Evolutionary conservation across 2,888 invertebrate species (phyloP).

Genomic region (Ornithoptera priamus): DNA sequence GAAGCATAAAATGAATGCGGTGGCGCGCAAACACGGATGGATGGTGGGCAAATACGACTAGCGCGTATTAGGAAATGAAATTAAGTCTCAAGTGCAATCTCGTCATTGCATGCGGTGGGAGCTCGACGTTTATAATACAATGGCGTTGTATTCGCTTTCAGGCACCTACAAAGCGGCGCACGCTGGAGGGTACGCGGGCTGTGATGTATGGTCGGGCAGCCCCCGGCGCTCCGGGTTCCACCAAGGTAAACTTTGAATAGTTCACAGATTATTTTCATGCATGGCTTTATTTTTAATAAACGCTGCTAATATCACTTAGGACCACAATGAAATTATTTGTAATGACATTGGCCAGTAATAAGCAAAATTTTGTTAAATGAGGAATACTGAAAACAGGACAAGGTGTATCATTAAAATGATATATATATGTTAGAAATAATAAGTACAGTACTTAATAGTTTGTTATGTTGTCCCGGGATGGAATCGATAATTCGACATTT

Average conservation of each 20-base stretch:
- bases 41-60: conserved; percentile 66
- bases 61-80: conserved; percentile 75
- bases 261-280: conserved; percentile 38
- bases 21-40: conserved; percentile 68
- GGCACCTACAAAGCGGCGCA: conserved; percentile 33
- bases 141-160: conserved; percentile 31
- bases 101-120: conserved; percentile 52
- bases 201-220: conserved; percentile 41
- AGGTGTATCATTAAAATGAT: too few species aligned
- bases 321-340: not conserved
- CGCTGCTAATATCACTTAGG: not conserved
- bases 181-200: conserved; percentile 33
- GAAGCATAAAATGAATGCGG: conserved; percentile 68
- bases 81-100: conserved; percentile 70
- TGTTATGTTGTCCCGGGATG: too few species aligned
- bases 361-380: too few species aligned
- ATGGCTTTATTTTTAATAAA: conserved; percentile 32
- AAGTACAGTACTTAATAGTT: too few species aligned
- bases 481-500: not conserved
- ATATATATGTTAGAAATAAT: too few species aligned
- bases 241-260: conserved; percentile 36
- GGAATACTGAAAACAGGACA: too few species aligned
- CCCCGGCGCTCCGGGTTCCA: conserved; percentile 40
- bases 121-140: conserved; percentile 33
- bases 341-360: not conserved